Evolutionary conservation across 2,113 vertebrate genomes (phyloP).

Genomic region (Sakesphorus luctuosus): DNA sequence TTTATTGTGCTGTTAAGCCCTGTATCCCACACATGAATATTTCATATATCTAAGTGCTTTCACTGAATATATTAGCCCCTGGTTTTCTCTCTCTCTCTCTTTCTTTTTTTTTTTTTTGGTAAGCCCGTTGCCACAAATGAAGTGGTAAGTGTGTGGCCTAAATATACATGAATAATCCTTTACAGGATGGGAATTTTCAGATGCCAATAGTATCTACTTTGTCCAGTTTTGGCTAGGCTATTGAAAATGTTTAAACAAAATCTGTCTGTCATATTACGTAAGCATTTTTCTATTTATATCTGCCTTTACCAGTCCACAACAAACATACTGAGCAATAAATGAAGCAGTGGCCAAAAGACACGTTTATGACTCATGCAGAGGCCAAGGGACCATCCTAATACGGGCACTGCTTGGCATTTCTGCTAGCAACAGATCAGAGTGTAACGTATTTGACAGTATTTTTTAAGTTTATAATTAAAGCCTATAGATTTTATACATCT

Average conservation of each 20-base stretch:
- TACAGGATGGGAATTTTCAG: slow-evolving; percentile 23
- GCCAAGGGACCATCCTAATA: slow-evolving; percentile 57
- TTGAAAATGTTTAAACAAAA: slow-evolving; percentile 41
- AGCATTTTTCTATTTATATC: slow-evolving; percentile 66
- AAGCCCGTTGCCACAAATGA: slow-evolving; percentile 35
- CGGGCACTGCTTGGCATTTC: slow-evolving; percentile 40
- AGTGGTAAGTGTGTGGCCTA: neutral
- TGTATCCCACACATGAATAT: slow-evolving; percentile 66
- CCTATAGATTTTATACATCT: neutral
- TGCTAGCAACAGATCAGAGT: neutral
- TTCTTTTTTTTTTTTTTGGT: neutral
- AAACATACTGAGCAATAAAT: slow-evolving; percentile 54
- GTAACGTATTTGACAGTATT: neutral
- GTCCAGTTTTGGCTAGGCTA: slow-evolving; percentile 18
- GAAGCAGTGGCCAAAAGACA: slow-evolving; percentile 63
- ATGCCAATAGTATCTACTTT: slow-evolving; percentile 40
- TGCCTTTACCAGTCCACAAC: slow-evolving; percentile 35
- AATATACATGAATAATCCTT: slow-evolving; percentile 15
- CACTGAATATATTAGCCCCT: slow-evolving; percentile 49
- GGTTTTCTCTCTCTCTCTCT: neutral
- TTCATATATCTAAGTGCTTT: slow-evolving; percentile 65
- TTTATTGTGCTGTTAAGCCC: slow-evolving; percentile 56
- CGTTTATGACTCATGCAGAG: slow-evolving; percentile 52
- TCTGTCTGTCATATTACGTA: slow-evolving; percentile 28
- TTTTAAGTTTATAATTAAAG: slow-evolving; percentile 16